phyloP scores from a whole-genome alignment of 2,888 invertebrate genomes.

The Trilocha varians region DNA sequence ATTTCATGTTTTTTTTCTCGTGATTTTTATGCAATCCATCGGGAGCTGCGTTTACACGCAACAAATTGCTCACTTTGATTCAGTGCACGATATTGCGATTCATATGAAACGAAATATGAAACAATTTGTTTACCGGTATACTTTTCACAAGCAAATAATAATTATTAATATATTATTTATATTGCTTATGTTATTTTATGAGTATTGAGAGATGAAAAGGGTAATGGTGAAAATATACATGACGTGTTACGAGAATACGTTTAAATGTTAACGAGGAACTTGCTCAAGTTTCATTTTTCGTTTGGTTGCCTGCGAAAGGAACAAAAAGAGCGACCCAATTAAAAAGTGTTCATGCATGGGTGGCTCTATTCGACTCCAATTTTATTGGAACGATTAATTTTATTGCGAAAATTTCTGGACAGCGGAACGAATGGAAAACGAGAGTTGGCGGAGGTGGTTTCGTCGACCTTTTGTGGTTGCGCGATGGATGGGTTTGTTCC shows the following conservation, averaged over 20 bases:
- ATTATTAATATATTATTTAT: too few species aligned
- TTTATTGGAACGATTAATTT: slow-evolving; percentile 72
- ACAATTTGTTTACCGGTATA: not conserved
- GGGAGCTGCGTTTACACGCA: slow-evolving; percentile 55
- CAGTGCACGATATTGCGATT: slow-evolving; percentile 18
- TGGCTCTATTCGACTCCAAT: slow-evolving; percentile 60
- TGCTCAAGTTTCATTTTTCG: slow-evolving; percentile 55
- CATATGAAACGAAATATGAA: slow-evolving; percentile 4
- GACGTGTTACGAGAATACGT: slow-evolving; percentile 8
- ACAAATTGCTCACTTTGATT: slow-evolving; percentile 60
- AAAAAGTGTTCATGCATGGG: slow-evolving; percentile 70
- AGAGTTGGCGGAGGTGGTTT: slow-evolving; percentile 42
- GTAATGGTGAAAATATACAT: not conserved
- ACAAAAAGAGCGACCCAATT: slow-evolving; percentile 64
- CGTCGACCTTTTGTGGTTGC: slow-evolving; percentile 54
- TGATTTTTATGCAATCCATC: slow-evolving; percentile 58
- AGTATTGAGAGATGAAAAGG: not conserved
- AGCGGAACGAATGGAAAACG: slow-evolving; percentile 65
- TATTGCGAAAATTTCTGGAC: slow-evolving; percentile 70
- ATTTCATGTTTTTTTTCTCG: slow-evolving; percentile 49
- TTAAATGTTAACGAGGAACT: slow-evolving; percentile 26
- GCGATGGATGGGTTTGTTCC: slow-evolving; percentile 55
- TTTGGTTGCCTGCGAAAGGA: slow-evolving; percentile 50
- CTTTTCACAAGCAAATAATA: not conserved
- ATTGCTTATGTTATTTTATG: not conserved